Percentiles rank a stretch among this genome's conserved stretches.
Evolutionary conservation across 1,140 invertebrate species (phyloP).

Genomic region (Nymphalis io): DNA sequence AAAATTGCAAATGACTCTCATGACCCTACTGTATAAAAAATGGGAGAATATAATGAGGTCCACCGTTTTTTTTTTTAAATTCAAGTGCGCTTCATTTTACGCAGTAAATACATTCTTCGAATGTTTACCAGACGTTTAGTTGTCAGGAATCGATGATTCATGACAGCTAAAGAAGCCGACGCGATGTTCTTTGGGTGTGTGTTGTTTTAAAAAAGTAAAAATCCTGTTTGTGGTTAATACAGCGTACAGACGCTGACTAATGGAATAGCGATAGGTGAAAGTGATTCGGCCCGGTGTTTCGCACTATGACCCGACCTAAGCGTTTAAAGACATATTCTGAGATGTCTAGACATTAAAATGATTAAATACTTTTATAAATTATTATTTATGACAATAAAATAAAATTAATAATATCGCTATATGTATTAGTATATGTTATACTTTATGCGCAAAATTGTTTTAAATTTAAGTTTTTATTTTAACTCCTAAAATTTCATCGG

Average conservation of each 20-base stretch:
- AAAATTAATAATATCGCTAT: too few relatives aligned
- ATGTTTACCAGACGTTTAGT: constrained; percentile 29
- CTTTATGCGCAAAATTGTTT: too few relatives aligned
- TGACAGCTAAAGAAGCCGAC: constrained; percentile 21
- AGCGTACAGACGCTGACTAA: constrained; percentile 55
- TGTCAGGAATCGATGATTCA: constrained; percentile 34
- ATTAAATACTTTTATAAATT: not conserved
- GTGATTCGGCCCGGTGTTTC: constrained; percentile 52
- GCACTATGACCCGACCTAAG: constrained; percentile 55
- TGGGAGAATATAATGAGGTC: not conserved
- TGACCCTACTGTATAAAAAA: constrained; percentile 23
- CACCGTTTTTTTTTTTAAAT: not conserved
- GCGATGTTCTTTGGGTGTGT: constrained; percentile 10
- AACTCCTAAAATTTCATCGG: too few relatives aligned
- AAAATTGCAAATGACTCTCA: constrained; percentile 24
- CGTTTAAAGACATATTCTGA: constrained; percentile 23
- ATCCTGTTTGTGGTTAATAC: constrained; percentile 53
- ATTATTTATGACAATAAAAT: too few relatives aligned
- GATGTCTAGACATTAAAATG: not conserved
- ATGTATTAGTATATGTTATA: too few relatives aligned
- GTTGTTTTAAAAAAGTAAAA: constrained; percentile 43
- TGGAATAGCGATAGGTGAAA: constrained; percentile 54
- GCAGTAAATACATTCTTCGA: constrained; percentile 19
- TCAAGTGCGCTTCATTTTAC: constrained; percentile 14
- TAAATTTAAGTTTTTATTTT: too few relatives aligned